Percentiles rank a stretch among this genome's conserved stretches.
These are phyloP conservation scores for Hylaea fasciaria DNA, from an alignment of 2,888 invertebrate species.

Conservation along the genomic window DNA sequence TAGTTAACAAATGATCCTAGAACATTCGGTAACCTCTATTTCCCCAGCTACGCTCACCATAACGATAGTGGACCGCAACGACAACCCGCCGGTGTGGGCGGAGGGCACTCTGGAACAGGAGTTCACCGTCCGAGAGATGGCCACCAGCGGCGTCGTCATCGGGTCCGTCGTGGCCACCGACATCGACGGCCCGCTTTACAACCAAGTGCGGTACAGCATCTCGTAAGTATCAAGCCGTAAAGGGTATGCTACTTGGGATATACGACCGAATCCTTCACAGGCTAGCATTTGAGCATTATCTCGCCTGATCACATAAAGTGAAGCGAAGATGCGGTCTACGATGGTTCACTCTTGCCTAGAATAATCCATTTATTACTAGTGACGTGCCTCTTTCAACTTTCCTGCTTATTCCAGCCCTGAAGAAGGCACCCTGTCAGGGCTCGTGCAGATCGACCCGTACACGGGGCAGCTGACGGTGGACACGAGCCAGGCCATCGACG, in stretches of 20 bases:
- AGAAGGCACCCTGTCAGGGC: slow-evolving; percentile 68
- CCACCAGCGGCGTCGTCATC: slow-evolving; percentile 74
- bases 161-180: slow-evolving; percentile 86
- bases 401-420: slow-evolving; percentile 60
- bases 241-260: too few species aligned
- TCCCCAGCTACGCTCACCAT: slow-evolving; percentile 83
- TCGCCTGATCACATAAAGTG: background rate
- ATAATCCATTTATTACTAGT: too few species aligned
- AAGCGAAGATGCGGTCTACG: too few species aligned
- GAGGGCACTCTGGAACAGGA: slow-evolving; percentile 66
- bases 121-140: slow-evolving; percentile 82
- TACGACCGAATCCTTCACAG: too few species aligned
- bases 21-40: too few species aligned
- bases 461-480: slow-evolving; percentile 83
- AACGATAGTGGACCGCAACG: slow-evolving; percentile 86
- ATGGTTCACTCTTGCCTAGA: too few species aligned
- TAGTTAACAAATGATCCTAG: too few species aligned
- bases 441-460: slow-evolving; percentile 78
- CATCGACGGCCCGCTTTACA: slow-evolving; percentile 85
- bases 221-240: slow-evolving; percentile 69
- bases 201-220: slow-evolving; percentile 84
- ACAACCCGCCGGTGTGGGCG: slow-evolving; percentile 85
- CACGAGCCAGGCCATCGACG: slow-evolving; percentile 77
- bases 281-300: too few species aligned
- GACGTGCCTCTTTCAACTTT: too few species aligned